Evolutionary conservation across 53 echinoderm and acorn worm genomes (phyloP), one percentile per base, ranked within the genome.

Genomic region (Mesocentrotus franciscanus): DNA sequence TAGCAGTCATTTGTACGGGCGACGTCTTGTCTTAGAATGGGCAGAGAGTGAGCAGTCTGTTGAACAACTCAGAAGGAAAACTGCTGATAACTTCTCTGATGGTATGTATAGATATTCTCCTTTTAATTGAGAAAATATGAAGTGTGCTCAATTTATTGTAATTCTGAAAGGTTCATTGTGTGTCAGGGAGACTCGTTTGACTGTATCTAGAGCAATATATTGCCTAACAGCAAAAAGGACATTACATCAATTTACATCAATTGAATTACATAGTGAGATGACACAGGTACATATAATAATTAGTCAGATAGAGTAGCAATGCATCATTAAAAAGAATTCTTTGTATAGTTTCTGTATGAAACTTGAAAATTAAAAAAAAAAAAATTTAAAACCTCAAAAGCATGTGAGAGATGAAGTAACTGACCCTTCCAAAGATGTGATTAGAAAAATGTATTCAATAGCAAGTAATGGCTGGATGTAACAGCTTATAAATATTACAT

Each of bases 1-100:
- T 62, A 98, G 98, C 96, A 99, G 96, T 64, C 99, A 98, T 96
- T 95, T 99, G 78, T 99, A 97, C 42, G 99, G 99, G 42, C 93
- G 99, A 64, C 96, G 99, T 57, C 96, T 99, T n/a, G 99, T 99
- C 18, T 78, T 99, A 85, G 99, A 99, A 90, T 99, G 99, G 99
- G 99, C 99, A 42, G 99, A 99, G 76, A 89, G 96, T 24, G 99
- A 99, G n/a, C 98, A 99, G 94, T 96, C 96, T 20, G 96, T 99
- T 22, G 99, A 99, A 15, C 95, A 95, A 66, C 96, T 99, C 13
- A 94, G 99, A 18, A 97, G 95, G 92, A 97, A 98, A 84, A 98
- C 99, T 0, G 99, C 99, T 8, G 97, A 98, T 20, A 96, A 97
- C 72, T 99, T 96, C 96, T 96, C 92, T 58, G 98, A 99, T 90